Evolutionary conservation across 2,888 invertebrate genomes (phyloP), one percentile per base, ranked within the genome.

Genomic region (Chironomus riparius): DNA sequence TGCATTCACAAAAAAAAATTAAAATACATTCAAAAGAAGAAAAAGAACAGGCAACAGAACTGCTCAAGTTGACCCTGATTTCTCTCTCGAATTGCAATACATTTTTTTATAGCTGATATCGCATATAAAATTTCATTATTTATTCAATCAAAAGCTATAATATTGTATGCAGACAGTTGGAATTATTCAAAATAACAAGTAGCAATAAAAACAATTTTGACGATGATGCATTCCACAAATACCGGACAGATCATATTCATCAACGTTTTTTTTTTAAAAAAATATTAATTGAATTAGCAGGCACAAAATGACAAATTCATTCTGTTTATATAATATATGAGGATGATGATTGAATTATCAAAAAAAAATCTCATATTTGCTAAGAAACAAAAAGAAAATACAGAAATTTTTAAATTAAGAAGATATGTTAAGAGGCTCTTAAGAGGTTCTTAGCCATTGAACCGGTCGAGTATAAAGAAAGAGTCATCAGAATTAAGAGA

Each of bases 11-110:
- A 38, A 38, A 38, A 79, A 78, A 78, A 79, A 78, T n/a, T 78
- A 80, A 79, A 81, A 81, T 82, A 83, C 82, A 83, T 82, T 80
- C 6, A 5, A 28, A 28, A 28, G 28, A 28, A 28, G 28, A 38
- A 38, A 38, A 81, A 79, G 83, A 80, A 81, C 56, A 77, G 77
- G 78, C 78, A 79, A 79, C 79, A 79, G 79, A 38, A 38, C 38
- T 38, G 38, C 4, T 38, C 15, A 56, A 56, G 18, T 56, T 56
- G 56, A 56, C 56, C 56, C 15, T 56, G 56, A 56, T 56, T 56
- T 56, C 56, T 56, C 56, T 56, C 18, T 56, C 56, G 18, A 56
- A 56, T 56, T 38, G 38, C 38, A 38, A 38, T 38, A 38, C 38
- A 38, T 38, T 38, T 38, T n/a, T 50, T 56, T 56, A 18, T 18